Evolutionary conservation across 2,888 invertebrate species (phyloP).

Genomic region (Troides oblongomaculatus): DNA sequence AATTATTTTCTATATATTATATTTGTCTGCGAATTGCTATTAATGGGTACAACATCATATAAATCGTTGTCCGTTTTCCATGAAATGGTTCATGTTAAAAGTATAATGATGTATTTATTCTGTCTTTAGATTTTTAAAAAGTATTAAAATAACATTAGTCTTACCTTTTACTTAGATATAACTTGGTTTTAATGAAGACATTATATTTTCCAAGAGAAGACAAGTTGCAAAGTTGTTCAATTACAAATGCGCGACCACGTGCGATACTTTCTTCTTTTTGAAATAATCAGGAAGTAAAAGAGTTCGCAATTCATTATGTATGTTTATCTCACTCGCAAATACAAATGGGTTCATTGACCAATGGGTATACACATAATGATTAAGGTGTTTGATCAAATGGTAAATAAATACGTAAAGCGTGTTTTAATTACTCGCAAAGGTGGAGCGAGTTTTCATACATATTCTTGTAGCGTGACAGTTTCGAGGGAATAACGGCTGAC

Average conservation of each 20-base stretch:
- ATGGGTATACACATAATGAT: neutral
- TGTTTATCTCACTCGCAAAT: neutral
- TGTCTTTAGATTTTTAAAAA: no score
- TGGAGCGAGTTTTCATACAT: slow-evolving; percentile 27
- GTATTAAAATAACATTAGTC: no score
- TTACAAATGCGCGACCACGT: neutral
- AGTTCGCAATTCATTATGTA: neutral
- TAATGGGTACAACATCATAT: no score
- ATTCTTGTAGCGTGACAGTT: slow-evolving; percentile 45
- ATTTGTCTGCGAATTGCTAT: no score
- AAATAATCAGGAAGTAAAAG: neutral
- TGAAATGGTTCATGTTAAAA: no score
- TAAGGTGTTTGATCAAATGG: neutral
- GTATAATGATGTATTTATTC: no score
- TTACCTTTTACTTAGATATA: no score
- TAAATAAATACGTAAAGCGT: slow-evolving; percentile 18
- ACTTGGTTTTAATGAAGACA: no score
- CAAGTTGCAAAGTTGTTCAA: no score
- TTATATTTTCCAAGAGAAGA: no score
- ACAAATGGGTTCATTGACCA: neutral
- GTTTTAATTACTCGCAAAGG: slow-evolving; percentile 33
- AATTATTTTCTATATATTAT: no score
- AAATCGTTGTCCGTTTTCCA: no score
- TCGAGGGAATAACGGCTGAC: slow-evolving; percentile 50
- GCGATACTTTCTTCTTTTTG: neutral